Conservation (phyloP, 2,888 invertebrate genomes). For the Selenia dentaria region DNA sequence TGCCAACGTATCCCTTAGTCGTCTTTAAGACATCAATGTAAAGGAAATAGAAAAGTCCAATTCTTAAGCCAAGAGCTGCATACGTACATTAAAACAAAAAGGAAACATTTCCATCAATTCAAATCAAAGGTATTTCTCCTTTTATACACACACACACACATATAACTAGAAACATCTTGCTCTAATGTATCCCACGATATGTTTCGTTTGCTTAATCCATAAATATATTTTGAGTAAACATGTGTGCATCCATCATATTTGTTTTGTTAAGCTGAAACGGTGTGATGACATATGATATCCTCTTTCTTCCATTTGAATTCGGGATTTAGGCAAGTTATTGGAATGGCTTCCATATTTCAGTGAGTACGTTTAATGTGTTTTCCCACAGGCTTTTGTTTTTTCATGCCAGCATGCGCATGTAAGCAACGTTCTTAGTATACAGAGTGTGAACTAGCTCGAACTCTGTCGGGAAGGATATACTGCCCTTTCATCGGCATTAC, state of each 20-base stretch:
- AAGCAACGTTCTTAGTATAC: no score
- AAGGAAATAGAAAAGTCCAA: no score
- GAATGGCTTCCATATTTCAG: constrained; percentile 1
- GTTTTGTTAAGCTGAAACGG: constrained; percentile 35
- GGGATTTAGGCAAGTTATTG: constrained; percentile 2
- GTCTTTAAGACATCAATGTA: no score
- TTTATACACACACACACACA: background rate
- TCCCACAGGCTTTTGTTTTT: no score
- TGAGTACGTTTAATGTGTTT: constrained; percentile 3
- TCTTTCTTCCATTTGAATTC: constrained; percentile 26
- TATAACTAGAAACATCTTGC: background rate
- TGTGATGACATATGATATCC: constrained; percentile 35
- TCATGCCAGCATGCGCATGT: no score
- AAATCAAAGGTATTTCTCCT: background rate
- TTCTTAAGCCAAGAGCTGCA: no score
- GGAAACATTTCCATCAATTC: no score
- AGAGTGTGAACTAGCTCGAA: no score
- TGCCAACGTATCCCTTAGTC: no score
- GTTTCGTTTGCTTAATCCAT: constrained; percentile 18
- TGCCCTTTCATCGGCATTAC: no score
- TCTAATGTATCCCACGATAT: constrained; percentile 26
- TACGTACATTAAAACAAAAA: no score
- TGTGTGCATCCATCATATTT: constrained; percentile 31
- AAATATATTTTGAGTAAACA: constrained; percentile 30
- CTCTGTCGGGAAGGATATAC: no score